Percentiles rank a stretch among this genome's conserved stretches.
phyloP scores from a whole-genome alignment of 2,113 vertebrate genomes.

The Herpailurus yagouaroundi region DNA sequence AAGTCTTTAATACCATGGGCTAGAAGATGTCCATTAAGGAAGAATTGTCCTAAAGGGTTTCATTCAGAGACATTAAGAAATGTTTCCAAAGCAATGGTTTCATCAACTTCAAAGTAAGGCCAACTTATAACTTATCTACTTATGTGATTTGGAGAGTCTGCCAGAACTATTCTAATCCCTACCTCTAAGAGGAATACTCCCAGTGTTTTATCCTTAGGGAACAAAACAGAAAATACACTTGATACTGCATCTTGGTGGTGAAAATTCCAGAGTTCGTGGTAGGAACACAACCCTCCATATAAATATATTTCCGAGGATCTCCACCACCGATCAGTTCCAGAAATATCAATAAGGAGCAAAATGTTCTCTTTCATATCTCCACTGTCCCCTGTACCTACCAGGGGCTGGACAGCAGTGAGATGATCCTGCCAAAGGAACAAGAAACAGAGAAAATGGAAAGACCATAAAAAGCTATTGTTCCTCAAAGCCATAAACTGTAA shows the following conservation, averaged over 20 bases:
- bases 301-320: background rate
- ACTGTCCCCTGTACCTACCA: background rate
- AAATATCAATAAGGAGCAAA: background rate
- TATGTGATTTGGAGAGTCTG: conserved; percentile 2
- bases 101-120: conserved; percentile 15
- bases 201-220: background rate
- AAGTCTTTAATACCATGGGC: conserved; percentile 1
- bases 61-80: conserved; percentile 6
- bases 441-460: background rate
- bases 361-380: background rate
- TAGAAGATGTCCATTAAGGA: background rate
- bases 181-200: background rate
- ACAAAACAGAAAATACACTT: background rate
- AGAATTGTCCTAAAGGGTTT: background rate
- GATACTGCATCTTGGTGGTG: background rate
- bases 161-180: conserved; percentile 22
- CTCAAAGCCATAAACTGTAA: background rate
- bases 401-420: background rate
- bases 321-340: background rate
- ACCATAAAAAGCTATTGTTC: background rate
- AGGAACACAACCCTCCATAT: background rate
- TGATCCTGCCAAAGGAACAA: background rate
- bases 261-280: background rate
- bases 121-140: conserved; percentile 46
- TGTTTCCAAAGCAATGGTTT: conserved; percentile 19